A percentile compares a stretch with the other conserved stretches of the same genome.
Evolutionary conservation across 64 coral and sea anemone genomes (phyloP).

Genomic region (Orbicella faveolata): DNA sequence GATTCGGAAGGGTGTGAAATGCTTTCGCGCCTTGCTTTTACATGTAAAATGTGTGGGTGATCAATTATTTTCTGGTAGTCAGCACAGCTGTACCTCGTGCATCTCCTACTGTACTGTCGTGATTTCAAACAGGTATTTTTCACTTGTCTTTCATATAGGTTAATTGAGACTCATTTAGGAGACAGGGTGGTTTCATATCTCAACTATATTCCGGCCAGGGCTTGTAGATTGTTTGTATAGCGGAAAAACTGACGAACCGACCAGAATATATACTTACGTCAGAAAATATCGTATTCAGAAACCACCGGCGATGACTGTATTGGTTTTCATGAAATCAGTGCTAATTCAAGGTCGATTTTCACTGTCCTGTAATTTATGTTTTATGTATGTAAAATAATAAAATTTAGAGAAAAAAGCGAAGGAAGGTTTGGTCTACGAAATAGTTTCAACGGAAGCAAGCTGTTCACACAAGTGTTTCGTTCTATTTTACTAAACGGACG

Average conservation of each 20-base stretch:
- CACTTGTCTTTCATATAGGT: no score
- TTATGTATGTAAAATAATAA: no score
- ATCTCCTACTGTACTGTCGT: no score
- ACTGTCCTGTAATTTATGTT: no score
- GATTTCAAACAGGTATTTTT: no score
- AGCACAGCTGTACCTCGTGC: background rate
- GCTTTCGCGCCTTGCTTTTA: background rate
- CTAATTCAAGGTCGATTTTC: no score
- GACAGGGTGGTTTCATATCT: background rate
- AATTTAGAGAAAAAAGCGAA: no score
- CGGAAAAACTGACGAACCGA: background rate
- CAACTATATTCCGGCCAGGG: background rate
- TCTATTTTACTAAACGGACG: no score
- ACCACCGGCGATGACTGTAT: background rate
- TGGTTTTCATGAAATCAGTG: no score
- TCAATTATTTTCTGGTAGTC: constrained; percentile 12
- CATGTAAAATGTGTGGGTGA: background rate
- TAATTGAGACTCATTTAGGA: background rate
- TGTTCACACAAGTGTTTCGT: no score
- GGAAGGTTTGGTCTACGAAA: no score
- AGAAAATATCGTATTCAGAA: background rate
- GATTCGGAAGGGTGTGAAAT: constrained; percentile 43
- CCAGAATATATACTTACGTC: background rate
- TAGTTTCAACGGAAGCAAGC: no score
- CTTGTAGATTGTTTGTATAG: background rate